phyloP scores from a whole-genome alignment of 53 echinoderm and acorn worm genomes.

The Apostichopus leukothele region DNA sequence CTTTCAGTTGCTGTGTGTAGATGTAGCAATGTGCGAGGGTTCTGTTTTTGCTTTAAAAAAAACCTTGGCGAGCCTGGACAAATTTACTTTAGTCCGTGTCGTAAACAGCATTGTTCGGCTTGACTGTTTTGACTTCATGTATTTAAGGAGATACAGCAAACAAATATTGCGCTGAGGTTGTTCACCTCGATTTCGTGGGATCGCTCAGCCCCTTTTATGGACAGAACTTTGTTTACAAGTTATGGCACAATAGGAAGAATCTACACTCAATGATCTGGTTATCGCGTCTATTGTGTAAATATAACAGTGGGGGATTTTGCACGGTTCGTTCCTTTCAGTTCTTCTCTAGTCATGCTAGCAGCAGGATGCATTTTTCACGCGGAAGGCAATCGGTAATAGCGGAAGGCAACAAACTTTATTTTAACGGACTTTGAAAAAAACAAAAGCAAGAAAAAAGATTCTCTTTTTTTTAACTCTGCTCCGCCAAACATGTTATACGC shows the following conservation, averaged over 20 bases:
- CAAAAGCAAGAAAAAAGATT: too few relatives aligned
- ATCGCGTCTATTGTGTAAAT: constrained; percentile 6
- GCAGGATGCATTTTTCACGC: background rate
- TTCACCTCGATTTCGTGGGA: constrained; percentile 2
- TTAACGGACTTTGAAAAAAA: background rate
- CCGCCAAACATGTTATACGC: too few relatives aligned
- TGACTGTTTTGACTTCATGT: too few relatives aligned
- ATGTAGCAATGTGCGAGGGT: too few relatives aligned
- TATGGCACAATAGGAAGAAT: constrained; percentile 17
- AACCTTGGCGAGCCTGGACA: too few relatives aligned
- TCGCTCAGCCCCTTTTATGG: background rate
- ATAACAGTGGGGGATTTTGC: background rate
- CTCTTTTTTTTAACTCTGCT: too few relatives aligned
- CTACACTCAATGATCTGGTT: constrained; percentile 11
- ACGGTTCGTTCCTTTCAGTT: background rate
- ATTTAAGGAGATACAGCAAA: too few relatives aligned
- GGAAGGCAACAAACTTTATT: too few relatives aligned
- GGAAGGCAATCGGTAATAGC: background rate
- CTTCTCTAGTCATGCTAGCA: background rate
- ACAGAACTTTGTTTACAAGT: constrained; percentile 23
- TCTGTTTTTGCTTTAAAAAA: too few relatives aligned
- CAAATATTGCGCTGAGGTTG: background rate
- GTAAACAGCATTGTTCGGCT: too few relatives aligned
- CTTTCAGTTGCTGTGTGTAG: too few relatives aligned
- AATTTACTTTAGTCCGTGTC: too few relatives aligned